Base-by-base conservation (phyloP, 1,140 invertebrate species). In the Proales similis region DNA sequence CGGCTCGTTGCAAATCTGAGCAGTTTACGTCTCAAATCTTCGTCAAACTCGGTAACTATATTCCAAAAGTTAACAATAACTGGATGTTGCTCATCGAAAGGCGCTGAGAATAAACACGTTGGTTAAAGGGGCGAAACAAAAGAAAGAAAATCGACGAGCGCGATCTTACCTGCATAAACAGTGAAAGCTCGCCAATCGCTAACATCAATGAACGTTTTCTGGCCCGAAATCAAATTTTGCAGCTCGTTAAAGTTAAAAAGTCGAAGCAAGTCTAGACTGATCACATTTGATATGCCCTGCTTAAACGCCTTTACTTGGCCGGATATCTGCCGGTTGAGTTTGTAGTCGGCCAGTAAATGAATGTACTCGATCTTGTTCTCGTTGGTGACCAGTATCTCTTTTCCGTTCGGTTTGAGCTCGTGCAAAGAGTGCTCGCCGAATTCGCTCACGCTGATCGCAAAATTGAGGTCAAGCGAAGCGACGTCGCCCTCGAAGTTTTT, bases 1-100 rank as follows among this genome's bases (percentile, higher is more conserved):
- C 90, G 95, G 70, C 90, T 93, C 1, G 93, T 97, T 4, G 95
- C 90, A 81, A 97, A 97, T 74, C 94, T 93, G 0, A 97, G 76
- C 11, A 97, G 74, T 68, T 90, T 85, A 49, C 89, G 79, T 51
- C 85, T 84, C 71, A 94, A 86, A 22, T 82, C 78, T 73, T 93
- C 89, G 64, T 81, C 84, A 69, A 96, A 90, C 17, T 81, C 80
- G 64, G 84, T 78, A 3, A 95, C 80, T 19, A 91, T 86, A 65
- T 74, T 82, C 85, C 91, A 91, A 86, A 81, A 95, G 84, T 42
- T 82, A 84, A 27, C 82, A 80, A 82, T 95, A 2, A 79, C 77
- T 24, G 71, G 71, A 70, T 82, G 89, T 45, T 86, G 82, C 19
- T 78, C 76, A 5, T 26, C 36, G 46, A 24, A 47, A 1, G 12